Conservation (phyloP, 2,797 vertebrate genomes). For the Cyclopterus lumpus region DNA sequence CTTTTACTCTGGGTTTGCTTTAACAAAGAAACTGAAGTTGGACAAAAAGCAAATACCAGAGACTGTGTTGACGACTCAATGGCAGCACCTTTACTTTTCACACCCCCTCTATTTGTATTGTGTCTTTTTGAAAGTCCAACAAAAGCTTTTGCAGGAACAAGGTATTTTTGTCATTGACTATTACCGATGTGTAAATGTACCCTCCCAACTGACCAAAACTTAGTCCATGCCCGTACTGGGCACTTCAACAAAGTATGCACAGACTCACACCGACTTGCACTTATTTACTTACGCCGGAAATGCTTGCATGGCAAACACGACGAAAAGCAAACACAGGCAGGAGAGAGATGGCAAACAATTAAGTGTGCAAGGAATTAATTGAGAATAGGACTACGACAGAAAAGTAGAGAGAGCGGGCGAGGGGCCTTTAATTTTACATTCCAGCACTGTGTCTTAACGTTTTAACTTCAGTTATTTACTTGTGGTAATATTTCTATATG, state of each 20-base stretch:
- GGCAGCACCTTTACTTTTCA: background rate
- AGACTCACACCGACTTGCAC: constrained; percentile 26
- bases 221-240: constrained; percentile 24
- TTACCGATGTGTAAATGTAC: constrained; percentile 42
- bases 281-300: constrained; percentile 50
- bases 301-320: constrained; percentile 59
- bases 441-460: background rate
- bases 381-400: constrained; percentile 30
- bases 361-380: constrained; percentile 58
- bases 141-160: background rate
- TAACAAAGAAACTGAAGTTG: constrained; percentile 12
- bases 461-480: background rate
- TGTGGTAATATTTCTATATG: background rate
- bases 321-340: constrained; percentile 50
- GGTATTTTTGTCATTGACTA: constrained; percentile 38
- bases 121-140: constrained; percentile 40
- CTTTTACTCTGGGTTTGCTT: constrained; percentile 11
- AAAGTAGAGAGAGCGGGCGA: background rate
- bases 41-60: constrained; percentile 2
- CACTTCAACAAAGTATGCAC: constrained; percentile 29
- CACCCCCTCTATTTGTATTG: constrained; percentile 3
- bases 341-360: constrained; percentile 58
- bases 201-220: constrained; percentile 6
- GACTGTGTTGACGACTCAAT: constrained; percentile 11
- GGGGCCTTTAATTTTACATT: background rate